phyloP scores from a whole-genome alignment of 2,113 vertebrate genomes.

The Microcebus lehilahytsara region DNA sequence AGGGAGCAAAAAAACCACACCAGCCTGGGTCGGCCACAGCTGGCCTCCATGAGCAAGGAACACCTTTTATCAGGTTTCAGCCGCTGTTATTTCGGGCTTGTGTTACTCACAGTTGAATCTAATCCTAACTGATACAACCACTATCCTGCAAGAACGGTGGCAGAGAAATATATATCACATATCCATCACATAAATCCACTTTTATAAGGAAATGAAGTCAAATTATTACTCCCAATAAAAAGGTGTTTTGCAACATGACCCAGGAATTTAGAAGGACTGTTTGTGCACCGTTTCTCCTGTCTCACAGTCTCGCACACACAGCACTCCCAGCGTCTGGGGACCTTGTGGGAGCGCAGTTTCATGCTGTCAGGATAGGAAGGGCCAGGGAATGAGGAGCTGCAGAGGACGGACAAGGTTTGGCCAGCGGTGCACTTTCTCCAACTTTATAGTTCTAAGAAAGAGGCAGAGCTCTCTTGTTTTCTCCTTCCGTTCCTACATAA shows the following conservation, averaged over 20 bases:
- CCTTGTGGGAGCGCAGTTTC: neutral
- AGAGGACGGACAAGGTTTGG: neutral
- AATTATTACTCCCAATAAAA: constrained; percentile 64
- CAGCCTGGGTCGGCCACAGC: neutral
- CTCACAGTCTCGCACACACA: neutral
- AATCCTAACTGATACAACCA: constrained; percentile 44
- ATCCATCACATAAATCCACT: constrained; percentile 67
- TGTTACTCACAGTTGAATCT: constrained; percentile 57
- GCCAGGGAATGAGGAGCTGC: neutral
- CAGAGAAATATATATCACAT: constrained; percentile 60
- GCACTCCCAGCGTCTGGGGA: neutral
- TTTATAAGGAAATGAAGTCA: constrained; percentile 70
- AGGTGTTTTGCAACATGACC: constrained; percentile 46
- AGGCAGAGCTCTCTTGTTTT: neutral
- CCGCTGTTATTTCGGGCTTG: constrained; percentile 34
- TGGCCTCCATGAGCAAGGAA: neutral
- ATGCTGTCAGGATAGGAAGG: neutral
- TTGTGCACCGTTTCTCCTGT: neutral
- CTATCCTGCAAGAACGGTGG: constrained; percentile 45
- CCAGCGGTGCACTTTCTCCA: neutral
- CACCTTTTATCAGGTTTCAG: constrained; percentile 24
- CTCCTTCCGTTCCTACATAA: neutral
- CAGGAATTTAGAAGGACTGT: neutral
- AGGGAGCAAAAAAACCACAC: neutral
- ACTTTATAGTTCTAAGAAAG: neutral